Base-by-base conservation (phyloP, 2,113 vertebrate genomes). In the Lepisosteus osseus region DNA sequence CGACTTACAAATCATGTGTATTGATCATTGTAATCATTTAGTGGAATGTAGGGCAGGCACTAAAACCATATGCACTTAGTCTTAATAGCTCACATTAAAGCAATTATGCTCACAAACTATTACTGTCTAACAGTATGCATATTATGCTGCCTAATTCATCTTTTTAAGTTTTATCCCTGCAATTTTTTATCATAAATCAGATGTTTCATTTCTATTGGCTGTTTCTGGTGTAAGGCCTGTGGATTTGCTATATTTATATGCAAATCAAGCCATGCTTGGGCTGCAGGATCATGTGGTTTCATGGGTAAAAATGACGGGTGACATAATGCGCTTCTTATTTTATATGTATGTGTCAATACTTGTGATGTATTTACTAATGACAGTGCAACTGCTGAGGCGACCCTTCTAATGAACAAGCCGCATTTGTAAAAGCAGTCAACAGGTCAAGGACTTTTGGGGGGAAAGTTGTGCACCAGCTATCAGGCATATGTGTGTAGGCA, bases 1-100 rank as follows among this genome's bases (percentile, higher is more conserved):
- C 74, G 41, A 91, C 93, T 92, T 94, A 94, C 95, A 95, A 96
- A 96, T 96, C 94, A 93, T 91, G 90, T 85, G 89, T 94, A 96
- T 94, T 94, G 94, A 96, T 96, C 93, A 94, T 79, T 76, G 84
- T 87, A 90, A 89, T 87, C 90, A 93, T 93, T 89, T 80, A 84
- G 80, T 85, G 77, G 88, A 92, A 93, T 94, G 92, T 91, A 93
- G 92, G 92, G 87, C 91, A 92, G 92, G 92, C 91, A 86, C 90
- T 95, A 92, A 95, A 95, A 95, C 93, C 88, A 87, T 85, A 92
- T 89, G 93, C 94, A 95, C 94, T 96, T 96, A 96, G 92, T 86
- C 93, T 92, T 96, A 96, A 96, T 95, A 93, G 92, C 93, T 88
- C 92, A 93, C 94, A 94, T 94, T 94, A 94, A 93, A 94, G 92